These are phyloP conservation scores for Zoroaster sp. DNA, from an alignment of 53 echinoderm and acorn worm genomes.

Conservation along the genomic window DNA sequence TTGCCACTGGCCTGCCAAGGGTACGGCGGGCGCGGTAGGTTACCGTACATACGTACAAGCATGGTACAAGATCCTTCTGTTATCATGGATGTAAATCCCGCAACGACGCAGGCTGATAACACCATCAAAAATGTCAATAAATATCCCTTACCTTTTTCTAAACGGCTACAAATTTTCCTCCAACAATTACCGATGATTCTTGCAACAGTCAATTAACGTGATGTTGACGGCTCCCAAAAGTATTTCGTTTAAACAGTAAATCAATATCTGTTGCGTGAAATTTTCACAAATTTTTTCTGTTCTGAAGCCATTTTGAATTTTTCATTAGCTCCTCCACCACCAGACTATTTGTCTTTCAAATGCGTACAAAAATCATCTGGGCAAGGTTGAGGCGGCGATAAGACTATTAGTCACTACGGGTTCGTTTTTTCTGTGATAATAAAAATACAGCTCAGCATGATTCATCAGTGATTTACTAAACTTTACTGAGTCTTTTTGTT, in stretches of 20 bases:
- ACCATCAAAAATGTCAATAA: neutral
- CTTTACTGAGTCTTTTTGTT: slow-evolving; percentile 41
- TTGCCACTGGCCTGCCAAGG: neutral
- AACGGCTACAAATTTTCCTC: neutral
- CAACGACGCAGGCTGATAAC: neutral
- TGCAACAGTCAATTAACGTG: neutral
- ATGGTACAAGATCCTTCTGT: no score
- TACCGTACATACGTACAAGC: no score
- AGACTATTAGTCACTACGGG: slow-evolving; percentile 45
- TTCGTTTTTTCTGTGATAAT: neutral
- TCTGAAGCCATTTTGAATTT: slow-evolving; percentile 52
- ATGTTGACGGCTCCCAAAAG: neutral
- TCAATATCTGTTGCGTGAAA: neutral
- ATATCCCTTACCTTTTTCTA: neutral
- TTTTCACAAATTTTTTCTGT: neutral
- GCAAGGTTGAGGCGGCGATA: neutral
- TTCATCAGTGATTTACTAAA: slow-evolving; percentile 41
- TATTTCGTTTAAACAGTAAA: neutral
- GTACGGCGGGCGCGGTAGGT: neutral
- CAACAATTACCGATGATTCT: neutral
- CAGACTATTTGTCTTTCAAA: slow-evolving; percentile 11
- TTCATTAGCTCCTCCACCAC: slow-evolving; percentile 6
- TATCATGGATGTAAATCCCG: neutral
- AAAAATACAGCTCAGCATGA: slow-evolving; percentile 54
- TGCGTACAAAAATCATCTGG: neutral